Base-by-base conservation (phyloP, 2,113 vertebrate genomes). In the Orientallactaga bullata region DNA sequence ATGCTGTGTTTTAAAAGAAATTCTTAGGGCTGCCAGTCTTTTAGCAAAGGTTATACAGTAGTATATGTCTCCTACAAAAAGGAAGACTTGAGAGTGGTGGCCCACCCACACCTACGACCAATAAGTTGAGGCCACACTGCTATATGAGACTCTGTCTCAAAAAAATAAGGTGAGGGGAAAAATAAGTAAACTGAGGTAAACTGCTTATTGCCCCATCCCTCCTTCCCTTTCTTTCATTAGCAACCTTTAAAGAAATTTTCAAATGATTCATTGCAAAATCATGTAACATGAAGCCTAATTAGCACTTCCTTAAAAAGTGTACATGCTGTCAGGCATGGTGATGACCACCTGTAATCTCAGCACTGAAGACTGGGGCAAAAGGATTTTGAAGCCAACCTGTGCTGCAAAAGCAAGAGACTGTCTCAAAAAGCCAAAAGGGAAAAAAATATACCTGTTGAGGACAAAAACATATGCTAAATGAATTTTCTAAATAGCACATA, bases 271-370 rank as follows among this genome's bases (percentile, higher is more conserved):
- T 84, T 89, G 17, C 4, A 78, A 89, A 85, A 81, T 94, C 15
- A 79, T 90, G 84, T 92, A 87, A 81, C 21, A 47, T 79, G 13
- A 35, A 90, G 7, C n/a, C 80, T 69, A 85, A 83, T 66, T 74
- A 73, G 91, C 76, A 89, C 26, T 39, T 61, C 3, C 55, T 94
- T 93, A 28, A 96, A 87, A 88, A 71, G 28, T 28, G 51, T 85
- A 63, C 32, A 47, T 80, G 1, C 69, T 85, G 51, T 20, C 47
- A 58, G 51, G 76, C 51, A 78, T 58, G 76, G 47, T 55, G 26
- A 17, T 30, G 21, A 2, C 32, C 76, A n/a, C 76, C 30, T 78
- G 30, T 30, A 55, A 78, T 32, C 5, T 39, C 73, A 76, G 73
- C 28, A 77, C 74, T 77, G 13, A 47, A 51, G 74, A 39, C 76